phyloP scores from a whole-genome alignment of 2,797 vertebrate species.

The Poliocrania exsul region DNA sequence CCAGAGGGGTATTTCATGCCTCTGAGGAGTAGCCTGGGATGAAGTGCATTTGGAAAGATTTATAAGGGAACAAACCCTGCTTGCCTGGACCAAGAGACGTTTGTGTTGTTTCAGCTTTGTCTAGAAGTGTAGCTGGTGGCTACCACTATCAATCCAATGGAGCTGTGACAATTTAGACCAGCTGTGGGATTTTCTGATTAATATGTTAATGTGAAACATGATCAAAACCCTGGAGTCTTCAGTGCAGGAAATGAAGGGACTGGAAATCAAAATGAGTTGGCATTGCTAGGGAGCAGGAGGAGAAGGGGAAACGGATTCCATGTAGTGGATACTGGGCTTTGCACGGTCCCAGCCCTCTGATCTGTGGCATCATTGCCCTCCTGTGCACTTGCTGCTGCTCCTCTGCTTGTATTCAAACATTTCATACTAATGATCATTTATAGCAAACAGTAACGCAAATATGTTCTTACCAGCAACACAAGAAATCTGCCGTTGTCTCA shows the following conservation, averaged over 20 bases:
- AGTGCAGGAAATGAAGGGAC: neutral
- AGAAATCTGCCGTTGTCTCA: constrained; percentile 19
- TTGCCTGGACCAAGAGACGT: neutral
- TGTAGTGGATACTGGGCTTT: neutral
- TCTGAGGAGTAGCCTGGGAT: neutral
- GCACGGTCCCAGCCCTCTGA: neutral
- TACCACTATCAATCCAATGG: neutral
- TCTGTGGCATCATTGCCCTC: neutral
- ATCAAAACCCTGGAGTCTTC: neutral
- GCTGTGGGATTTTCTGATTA: neutral
- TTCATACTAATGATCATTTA: constrained; percentile 5
- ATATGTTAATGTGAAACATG: neutral
- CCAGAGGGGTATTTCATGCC: neutral
- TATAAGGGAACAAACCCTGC: neutral
- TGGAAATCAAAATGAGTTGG: neutral
- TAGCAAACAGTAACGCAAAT: constrained; percentile 9
- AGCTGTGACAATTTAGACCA: neutral
- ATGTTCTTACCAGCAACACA: neutral
- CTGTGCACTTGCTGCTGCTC: neutral
- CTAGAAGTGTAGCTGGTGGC: neutral
- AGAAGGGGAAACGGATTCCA: neutral
- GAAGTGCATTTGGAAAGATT: neutral
- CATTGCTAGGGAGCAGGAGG: neutral
- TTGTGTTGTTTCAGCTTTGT: neutral
- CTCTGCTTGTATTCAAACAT: neutral